Evolutionary conservation across 1,140 invertebrate genomes (phyloP).

Genomic region (Amphibalanus amphitrite): DNA sequence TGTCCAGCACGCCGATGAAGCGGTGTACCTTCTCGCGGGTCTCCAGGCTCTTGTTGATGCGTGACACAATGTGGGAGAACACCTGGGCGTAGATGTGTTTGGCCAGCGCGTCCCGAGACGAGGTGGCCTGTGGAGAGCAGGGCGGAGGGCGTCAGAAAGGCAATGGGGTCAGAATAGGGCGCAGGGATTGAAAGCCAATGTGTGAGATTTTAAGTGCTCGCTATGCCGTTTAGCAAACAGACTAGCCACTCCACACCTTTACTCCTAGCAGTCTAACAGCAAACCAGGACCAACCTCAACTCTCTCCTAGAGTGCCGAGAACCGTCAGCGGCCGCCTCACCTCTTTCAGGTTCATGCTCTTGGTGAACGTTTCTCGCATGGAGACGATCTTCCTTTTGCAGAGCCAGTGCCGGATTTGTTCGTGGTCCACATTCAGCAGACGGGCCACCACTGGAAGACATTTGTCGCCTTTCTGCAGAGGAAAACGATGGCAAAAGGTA

Average conservation of each 20-base stretch:
- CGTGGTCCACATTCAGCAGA: conserved; percentile 54
- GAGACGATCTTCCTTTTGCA: conserved; percentile 73
- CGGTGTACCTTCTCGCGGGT: conserved; percentile 26
- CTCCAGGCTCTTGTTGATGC: conserved; percentile 65
- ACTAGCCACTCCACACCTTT: no score
- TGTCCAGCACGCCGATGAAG: conserved; percentile 86
- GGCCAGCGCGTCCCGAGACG: conserved; percentile 76
- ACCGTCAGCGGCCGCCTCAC: no score
- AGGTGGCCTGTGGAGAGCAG: conserved; percentile 38
- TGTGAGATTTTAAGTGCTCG: no score
- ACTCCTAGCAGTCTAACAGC: no score
- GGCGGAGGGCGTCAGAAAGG: no score
- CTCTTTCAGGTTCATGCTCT: conserved; percentile 50
- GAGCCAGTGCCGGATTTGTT: conserved; percentile 67
- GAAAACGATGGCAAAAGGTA: conserved; percentile 7
- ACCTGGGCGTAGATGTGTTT: conserved; percentile 89
- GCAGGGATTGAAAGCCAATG: no score
- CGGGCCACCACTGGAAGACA: conserved; percentile 48
- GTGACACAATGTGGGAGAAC: conserved; percentile 82
- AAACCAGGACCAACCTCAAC: no score
- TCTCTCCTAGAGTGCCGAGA: no score
- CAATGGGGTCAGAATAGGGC: no score
- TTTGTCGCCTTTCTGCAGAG: conserved; percentile 13
- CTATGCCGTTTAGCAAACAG: no score
- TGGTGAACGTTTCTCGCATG: conserved; percentile 63